A percentile compares a stretch with the other conserved stretches of the same genome.
phyloP scores from a whole-genome alignment of 2,888 invertebrate genomes.

The Empis livida region DNA sequence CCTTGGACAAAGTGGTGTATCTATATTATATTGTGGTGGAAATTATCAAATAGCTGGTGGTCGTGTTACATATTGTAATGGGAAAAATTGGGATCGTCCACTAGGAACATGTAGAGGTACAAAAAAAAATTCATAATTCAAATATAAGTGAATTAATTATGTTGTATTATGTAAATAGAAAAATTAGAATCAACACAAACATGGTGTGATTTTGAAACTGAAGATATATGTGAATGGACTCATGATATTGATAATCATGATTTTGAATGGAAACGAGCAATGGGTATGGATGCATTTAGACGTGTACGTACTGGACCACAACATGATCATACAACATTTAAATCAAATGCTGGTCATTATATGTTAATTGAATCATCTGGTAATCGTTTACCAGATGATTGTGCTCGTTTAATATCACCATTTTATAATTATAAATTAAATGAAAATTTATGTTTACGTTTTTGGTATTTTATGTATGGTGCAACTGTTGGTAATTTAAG shows the following conservation, averaged over 20 bases:
- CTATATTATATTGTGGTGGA: conserved; percentile 53
- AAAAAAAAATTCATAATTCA: background rate
- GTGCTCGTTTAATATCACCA: conserved; percentile 61
- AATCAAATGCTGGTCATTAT: conserved; percentile 51
- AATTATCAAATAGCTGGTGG: conserved; percentile 48
- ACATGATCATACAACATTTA: conserved; percentile 60
- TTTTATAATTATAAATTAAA: conserved; percentile 41
- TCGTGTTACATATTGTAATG: conserved; percentile 55
- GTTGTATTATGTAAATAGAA: background rate
- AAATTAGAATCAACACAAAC: background rate
- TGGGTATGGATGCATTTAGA: conserved; percentile 30
- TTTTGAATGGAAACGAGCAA: conserved; percentile 60
- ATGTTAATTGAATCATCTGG: conserved; percentile 68
- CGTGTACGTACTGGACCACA: conserved; percentile 50
- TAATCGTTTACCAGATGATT: conserved; percentile 45
- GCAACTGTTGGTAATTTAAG: conserved; percentile 42
- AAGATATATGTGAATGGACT: conserved; percentile 64
- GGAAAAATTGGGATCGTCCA: conserved; percentile 53
- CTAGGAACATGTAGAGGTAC: conserved; percentile 45
- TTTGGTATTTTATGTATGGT: conserved; percentile 74
- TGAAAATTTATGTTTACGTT: conserved; percentile 43
- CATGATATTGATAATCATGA: conserved; percentile 51
- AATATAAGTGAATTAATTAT: background rate
- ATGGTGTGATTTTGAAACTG: conserved; percentile 33
- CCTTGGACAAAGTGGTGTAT: conserved; percentile 41